Evolutionary conservation across 2,888 invertebrate genomes (phyloP).

Genomic region (Podotricha telesiphe): DNA sequence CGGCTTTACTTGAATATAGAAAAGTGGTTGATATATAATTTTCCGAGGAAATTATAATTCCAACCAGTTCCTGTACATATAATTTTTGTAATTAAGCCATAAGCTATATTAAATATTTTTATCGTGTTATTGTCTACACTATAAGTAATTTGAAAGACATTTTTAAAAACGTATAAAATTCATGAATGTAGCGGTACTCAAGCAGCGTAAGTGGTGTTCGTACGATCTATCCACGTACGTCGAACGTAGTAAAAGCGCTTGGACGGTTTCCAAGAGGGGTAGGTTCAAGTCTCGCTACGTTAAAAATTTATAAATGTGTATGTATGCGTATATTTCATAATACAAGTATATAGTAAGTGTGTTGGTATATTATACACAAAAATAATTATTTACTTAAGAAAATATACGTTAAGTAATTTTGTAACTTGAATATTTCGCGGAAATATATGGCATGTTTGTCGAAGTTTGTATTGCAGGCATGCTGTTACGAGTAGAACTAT

Average conservation of each 20-base stretch:
- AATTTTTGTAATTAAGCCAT: background rate
- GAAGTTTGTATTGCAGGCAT: conserved; percentile 31
- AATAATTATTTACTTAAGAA: background rate
- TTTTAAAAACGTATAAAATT: no score
- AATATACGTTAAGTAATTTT: conserved; percentile 3
- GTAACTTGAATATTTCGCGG: conserved; percentile 20
- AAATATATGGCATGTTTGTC: conserved; percentile 22
- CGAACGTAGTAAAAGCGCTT: no score
- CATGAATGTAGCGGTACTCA: no score
- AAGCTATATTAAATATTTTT: background rate
- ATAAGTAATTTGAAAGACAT: no score
- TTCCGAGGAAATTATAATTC: conserved; percentile 10
- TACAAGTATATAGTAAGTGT: no score
- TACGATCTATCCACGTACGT: no score
- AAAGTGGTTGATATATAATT: conserved; percentile 8
- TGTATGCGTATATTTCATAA: no score
- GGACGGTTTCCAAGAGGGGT: no score
- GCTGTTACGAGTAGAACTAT: conserved; percentile 22
- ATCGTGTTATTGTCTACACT: no score
- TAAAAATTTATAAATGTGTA: no score
- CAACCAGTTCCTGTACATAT: background rate
- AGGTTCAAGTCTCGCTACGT: no score
- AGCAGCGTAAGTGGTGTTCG: no score
- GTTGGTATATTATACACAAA: background rate
- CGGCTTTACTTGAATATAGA: conserved; percentile 8